Evolutionary conservation across 1,140 invertebrate genomes (phyloP), one percentile per base, ranked within the genome.

Genomic region (Bactericera cockerelli): DNA sequence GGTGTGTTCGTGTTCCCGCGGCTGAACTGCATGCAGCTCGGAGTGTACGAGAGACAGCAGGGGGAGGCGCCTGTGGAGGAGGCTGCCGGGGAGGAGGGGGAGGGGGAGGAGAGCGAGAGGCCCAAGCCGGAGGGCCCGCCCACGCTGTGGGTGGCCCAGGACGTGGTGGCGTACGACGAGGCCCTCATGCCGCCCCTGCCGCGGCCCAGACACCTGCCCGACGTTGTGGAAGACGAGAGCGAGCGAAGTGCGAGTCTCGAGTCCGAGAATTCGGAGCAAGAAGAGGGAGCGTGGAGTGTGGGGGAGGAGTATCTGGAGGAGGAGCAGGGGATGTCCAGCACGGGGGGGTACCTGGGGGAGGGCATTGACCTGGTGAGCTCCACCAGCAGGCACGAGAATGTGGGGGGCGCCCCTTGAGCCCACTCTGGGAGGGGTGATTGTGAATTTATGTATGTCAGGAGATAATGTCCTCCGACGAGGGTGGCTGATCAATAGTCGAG

Each of bases 1-100:
- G 62, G 63, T n/a, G 63, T 59, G 19, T 85, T 82, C 59, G 77
- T 78, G 1, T 86, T 84, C 61, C 79, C 42, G 3, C 42, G 83
- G 2, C 73, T 72, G 38, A 64, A 68, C 56, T 81, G 78, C 56
- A 81, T 86, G 76, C 76, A 81, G 58, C 78, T 82, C 62, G 83
- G 83, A 1, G 80, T 77, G 64, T 80, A 81, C 62, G 63, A 77
- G 54, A 65, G 73, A 16, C 75, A 77, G 6, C 71, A 76, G 58
- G 70, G 75, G 21, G 1, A 26, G 19, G 42, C 8, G n/a, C 4
- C 6, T 33, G 53, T 13, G 2, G 42, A 55, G 22, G 57, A 59
- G 19, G 42, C 75, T 26, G 1, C 16, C n/a, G 57, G 2, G 13
- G 14, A 16, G 36, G 31, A 13, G 2, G 42, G 42, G 16, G 57